Evolutionary conservation across 2,888 invertebrate species (phyloP), one percentile per base, ranked within the genome.

Genomic region (Volucella inflata): DNA sequence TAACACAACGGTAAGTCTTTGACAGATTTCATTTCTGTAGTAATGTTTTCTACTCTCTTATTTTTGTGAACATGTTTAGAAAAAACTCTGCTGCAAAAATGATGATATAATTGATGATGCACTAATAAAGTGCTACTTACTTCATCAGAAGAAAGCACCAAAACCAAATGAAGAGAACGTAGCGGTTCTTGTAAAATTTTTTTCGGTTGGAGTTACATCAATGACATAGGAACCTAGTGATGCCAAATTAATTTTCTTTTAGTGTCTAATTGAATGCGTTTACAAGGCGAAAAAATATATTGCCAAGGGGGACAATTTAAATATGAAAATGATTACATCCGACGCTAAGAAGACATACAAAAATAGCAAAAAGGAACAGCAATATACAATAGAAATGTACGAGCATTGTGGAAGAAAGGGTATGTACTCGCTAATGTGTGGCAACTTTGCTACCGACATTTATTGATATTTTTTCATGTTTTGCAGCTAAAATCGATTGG

Each of bases 211-310:
- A 44, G 8, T 42, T 11, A 6, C 1, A 9, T 62, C 10, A 8
- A 10, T 30, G 2, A 2, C 21, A 21, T 21, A 21, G 2, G 21
- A 21, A 21, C 21, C 21, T 21, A 2, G 21, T 21, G 21, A 21
- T 21, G 21, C 2, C 4, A 21, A n/a, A 21, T 21, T 4, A 4
- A 3, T 40, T 3, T 12, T 50, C 8, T 38, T 77, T 0, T 12
- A 89, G 89, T 90, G 90, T 16, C 87, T 90, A 3, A 80, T 89
- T 0, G 90, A 90, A 87, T 90, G 89, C 3, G 0, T 88, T 1
- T 90, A 88, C 14, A 90, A 90, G 71, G 84, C 87, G 21, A 88
- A 87, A 50, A 90, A 90, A 38, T 90, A 89, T 14, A 81, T 90
- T 0, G 89, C 88, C 10, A 90, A 90, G 46, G 87, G 87, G 21